These are phyloP conservation scores for Luffia ferchaultella DNA, from an alignment of 2,888 invertebrate species.

Conservation along the genomic window DNA sequence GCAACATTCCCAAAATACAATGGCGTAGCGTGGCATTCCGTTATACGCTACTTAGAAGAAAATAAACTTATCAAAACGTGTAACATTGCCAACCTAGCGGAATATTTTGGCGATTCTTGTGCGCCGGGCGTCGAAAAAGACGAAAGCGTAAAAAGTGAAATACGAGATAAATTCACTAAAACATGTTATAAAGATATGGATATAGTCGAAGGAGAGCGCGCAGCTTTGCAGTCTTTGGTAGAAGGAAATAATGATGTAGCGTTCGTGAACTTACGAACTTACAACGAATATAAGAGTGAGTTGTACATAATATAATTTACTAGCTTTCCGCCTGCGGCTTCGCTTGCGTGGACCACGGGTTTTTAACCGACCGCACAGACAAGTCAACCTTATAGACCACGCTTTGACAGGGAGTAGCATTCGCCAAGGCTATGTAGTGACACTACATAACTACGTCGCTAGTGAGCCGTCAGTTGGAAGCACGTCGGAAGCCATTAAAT, in stretches of 20 bases:
- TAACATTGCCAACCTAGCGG: slow-evolving; percentile 32
- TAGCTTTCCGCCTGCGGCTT: too few species aligned
- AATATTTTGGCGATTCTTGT: slow-evolving; percentile 76
- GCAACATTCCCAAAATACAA: slow-evolving; percentile 86
- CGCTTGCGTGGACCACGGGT: too few species aligned
- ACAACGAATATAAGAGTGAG: slow-evolving; percentile 68
- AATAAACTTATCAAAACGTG: slow-evolving; percentile 45
- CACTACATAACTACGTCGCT: too few species aligned
- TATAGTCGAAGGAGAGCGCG: slow-evolving; percentile 61
- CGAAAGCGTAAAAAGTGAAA: slow-evolving; percentile 18
- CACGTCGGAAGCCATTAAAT: too few species aligned
- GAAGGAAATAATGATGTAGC: slow-evolving; percentile 79
- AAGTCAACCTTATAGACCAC: too few species aligned
- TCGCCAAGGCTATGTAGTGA: too few species aligned
- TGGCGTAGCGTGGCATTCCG: slow-evolving; percentile 74
- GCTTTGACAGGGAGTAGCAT: too few species aligned
- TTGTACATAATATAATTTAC: too few species aligned
- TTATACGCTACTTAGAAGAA: slow-evolving; percentile 45
- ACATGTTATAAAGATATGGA: slow-evolving; percentile 35
- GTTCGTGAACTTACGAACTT: slow-evolving; percentile 72
- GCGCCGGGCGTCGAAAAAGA: slow-evolving; percentile 48
- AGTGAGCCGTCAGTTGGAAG: too few species aligned
- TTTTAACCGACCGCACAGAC: too few species aligned
- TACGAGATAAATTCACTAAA: slow-evolving; percentile 25
- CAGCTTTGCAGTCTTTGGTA: slow-evolving; percentile 72